Base-by-base conservation (phyloP, 2,797 vertebrate species). In the Clarias laeviceps region DNA sequence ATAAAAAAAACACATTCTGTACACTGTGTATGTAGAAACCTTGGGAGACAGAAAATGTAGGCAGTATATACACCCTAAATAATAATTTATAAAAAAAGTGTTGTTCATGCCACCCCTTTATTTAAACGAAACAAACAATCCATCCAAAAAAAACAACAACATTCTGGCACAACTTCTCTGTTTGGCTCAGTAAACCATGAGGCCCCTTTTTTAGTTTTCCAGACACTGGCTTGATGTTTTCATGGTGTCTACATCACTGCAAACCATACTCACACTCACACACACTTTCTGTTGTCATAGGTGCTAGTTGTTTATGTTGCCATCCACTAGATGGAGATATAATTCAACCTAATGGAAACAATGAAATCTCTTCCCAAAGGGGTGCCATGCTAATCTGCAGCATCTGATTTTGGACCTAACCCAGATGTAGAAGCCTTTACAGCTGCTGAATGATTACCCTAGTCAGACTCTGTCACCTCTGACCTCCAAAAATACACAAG, bases 291-390 rank as follows among this genome's bases (percentile, higher is more conserved):
- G 77, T 29, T 6, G 45, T 72, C 82, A 87, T 84, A 90, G 86
- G 78, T 91, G 73, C 85, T 69, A 85, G 93, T 87, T 92, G 82
- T 91, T 89, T 83, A 45, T 62, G 22, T 74, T 79, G 89, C 81
- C 80, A 50, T 80, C 93, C 95, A 94, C 94, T 94, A 94, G 94
- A 93, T 94, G 95, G 94, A 54, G 93, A 92, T 94, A 90, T 93
- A 86, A 88, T 91, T 93, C 92, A 92, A 93, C 86, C 73, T 66
- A 91, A 91, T 86, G 50, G 82, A 62, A 77, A 54, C 65, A 61
- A 76, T 4, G 45, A 50, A 54, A 6, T 1, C 78, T 45, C 45
- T 68, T 81, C 17, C 62, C 14, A 27, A 22, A 54, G 45, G 17
- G n/a, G n/a, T 81, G n/a, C 62, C 64, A 68, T 32, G n/a, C 40